These are phyloP conservation scores for Eumeta japonica DNA, from an alignment of 1,140 invertebrate species.

Conservation along the genomic window DNA sequence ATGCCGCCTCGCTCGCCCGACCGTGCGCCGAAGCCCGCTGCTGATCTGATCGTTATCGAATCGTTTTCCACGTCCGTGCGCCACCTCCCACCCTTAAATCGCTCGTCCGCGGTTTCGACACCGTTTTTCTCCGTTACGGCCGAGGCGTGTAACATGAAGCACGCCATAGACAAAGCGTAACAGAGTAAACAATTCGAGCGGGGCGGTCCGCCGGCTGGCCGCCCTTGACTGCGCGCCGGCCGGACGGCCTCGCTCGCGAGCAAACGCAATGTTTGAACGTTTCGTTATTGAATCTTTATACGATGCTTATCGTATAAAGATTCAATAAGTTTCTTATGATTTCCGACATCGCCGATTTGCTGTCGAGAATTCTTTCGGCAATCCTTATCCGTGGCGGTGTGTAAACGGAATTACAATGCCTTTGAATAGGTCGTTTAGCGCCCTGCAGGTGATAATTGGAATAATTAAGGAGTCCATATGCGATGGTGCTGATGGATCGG, in stretches of 20 bases:
- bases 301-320: neutral
- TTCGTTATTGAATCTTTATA: neutral
- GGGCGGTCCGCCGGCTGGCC: constrained; percentile 35
- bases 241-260: constrained; percentile 43
- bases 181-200: too few relatives aligned
- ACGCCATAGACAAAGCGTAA: too few relatives aligned
- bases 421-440: too few relatives aligned
- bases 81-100: constrained; percentile 26
- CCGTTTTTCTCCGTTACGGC: too few relatives aligned
- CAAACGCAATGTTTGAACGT: constrained; percentile 21
- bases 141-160: too few relatives aligned
- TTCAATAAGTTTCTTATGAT: neutral
- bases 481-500: too few relatives aligned
- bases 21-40: too few relatives aligned
- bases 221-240: constrained; percentile 50
- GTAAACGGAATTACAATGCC: too few relatives aligned
- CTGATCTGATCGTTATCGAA: constrained; percentile 15
- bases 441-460: too few relatives aligned
- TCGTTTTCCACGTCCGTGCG: constrained; percentile 21
- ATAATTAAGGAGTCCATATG: too few relatives aligned
- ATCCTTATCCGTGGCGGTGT: neutral
- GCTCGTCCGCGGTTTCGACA: too few relatives aligned
- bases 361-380: neutral
- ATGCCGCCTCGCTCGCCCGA: too few relatives aligned
- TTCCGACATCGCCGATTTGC: neutral